Percentiles rank a stretch among this genome's conserved stretches.
Conservation (phyloP, 2,888 invertebrate genomes). For the Polydrusus tereticollis region DNA sequence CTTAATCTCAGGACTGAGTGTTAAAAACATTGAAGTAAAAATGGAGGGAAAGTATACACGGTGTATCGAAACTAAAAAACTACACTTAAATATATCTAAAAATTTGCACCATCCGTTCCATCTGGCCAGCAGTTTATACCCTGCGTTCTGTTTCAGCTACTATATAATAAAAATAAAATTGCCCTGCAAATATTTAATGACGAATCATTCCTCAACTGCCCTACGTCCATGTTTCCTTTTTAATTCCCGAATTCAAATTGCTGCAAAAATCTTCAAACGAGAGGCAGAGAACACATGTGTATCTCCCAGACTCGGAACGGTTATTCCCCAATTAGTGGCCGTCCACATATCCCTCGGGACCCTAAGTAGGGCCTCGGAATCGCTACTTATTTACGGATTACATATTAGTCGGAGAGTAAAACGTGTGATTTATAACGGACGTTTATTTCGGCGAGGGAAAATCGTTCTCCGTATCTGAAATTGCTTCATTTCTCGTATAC, state of each 20-base stretch:
- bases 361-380: slow-evolving; percentile 45
- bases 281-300: slow-evolving; percentile 36
- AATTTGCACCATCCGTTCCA: too few species aligned
- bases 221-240: not conserved
- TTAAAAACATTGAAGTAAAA: too few species aligned
- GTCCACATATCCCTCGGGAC: slow-evolving; percentile 45
- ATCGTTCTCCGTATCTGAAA: slow-evolving; percentile 32
- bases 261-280: slow-evolving; percentile 11
- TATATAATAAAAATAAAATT: too few species aligned
- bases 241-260: slow-evolving; percentile 1
- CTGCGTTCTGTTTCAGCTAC: too few species aligned
- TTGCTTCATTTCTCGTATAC: slow-evolving; percentile 26
- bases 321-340: slow-evolving; percentile 57
- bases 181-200: too few species aligned
- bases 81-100: too few species aligned
- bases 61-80: too few species aligned
- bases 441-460: slow-evolving; percentile 36
- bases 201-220: too few species aligned
- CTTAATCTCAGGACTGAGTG: too few species aligned
- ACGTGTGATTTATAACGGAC: slow-evolving; percentile 46
- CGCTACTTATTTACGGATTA: slow-evolving; percentile 55
- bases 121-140: too few species aligned
- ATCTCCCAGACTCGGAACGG: slow-evolving; percentile 51
- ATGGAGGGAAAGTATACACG: too few species aligned
- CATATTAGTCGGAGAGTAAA: slow-evolving; percentile 44